Evolutionary conservation across 2,797 vertebrate genomes (phyloP).

Genomic region (Hyperoplus lanceolatus): DNA sequence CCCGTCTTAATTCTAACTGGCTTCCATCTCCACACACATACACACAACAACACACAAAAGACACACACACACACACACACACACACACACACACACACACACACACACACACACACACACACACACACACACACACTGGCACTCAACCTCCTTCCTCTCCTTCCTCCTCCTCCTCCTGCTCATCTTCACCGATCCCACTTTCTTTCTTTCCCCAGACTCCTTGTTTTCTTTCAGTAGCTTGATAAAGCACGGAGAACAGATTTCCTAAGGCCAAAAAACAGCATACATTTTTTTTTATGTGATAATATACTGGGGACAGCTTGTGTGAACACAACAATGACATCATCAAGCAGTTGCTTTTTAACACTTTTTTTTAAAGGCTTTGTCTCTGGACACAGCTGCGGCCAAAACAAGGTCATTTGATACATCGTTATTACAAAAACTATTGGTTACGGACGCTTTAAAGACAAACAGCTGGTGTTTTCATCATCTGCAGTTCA

Average conservation of each 20-base stretch:
- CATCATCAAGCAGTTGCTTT: no score
- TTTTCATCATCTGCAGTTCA: background rate
- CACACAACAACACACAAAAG: no score
- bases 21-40: constrained; percentile 36
- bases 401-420: no score
- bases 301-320: no score
- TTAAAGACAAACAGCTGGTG: background rate
- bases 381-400: no score
- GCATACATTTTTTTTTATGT: no score
- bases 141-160: constrained; percentile 11
- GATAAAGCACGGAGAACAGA: constrained; percentile 14
- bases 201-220: constrained; percentile 2
- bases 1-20: constrained; percentile 47
- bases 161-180: constrained; percentile 10
- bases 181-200: constrained; percentile 9
- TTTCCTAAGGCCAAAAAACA: constrained; percentile 14
- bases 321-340: no score
- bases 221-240: constrained; percentile 13
- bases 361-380: no score
- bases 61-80: constrained; percentile 26
- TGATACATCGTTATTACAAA: background rate
- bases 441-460: background rate
- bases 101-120: constrained; percentile 23
- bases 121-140: constrained; percentile 30
- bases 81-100: constrained; percentile 30